These are phyloP conservation scores for Lutjanus argentimaculatus DNA, from an alignment of 2,797 vertebrate species.

Conservation along the genomic window DNA sequence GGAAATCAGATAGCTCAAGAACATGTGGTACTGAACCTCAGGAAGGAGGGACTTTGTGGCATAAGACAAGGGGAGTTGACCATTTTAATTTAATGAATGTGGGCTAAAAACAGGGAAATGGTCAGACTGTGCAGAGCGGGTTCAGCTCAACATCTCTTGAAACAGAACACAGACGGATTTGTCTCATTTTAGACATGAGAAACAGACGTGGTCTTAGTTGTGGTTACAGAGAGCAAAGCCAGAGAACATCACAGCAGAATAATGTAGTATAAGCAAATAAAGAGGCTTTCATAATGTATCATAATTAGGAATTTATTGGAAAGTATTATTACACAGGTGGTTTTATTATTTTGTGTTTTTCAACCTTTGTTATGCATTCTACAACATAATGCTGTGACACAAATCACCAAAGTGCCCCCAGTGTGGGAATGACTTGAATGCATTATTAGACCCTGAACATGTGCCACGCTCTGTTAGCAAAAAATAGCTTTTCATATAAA, in stretches of 20 bases:
- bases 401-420: constrained; percentile 34
- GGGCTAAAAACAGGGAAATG: constrained; percentile 55
- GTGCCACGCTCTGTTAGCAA: background rate
- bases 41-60: constrained; percentile 56
- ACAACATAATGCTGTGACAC: background rate
- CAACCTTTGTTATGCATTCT: background rate
- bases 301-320: background rate
- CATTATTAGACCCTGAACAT: constrained; percentile 3
- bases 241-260: constrained; percentile 29
- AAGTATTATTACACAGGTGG: constrained; percentile 14
- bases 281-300: constrained; percentile 12
- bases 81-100: constrained; percentile 55
- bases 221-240: constrained; percentile 35
- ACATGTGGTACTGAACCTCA: constrained; percentile 63
- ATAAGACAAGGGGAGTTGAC: constrained; percentile 54
- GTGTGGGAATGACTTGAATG: constrained; percentile 29
- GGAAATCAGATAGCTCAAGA: constrained; percentile 68
- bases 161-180: constrained; percentile 52
- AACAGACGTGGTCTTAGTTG: constrained; percentile 40
- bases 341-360: constrained; percentile 23
- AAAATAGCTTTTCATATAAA: background rate
- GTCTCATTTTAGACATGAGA: constrained; percentile 41
- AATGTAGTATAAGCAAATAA: constrained; percentile 22
- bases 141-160: constrained; percentile 43
- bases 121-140: constrained; percentile 21